Conservation (phyloP, 35 echinoderm and acorn worm genomes). For the Acanthaster planci region DNA sequence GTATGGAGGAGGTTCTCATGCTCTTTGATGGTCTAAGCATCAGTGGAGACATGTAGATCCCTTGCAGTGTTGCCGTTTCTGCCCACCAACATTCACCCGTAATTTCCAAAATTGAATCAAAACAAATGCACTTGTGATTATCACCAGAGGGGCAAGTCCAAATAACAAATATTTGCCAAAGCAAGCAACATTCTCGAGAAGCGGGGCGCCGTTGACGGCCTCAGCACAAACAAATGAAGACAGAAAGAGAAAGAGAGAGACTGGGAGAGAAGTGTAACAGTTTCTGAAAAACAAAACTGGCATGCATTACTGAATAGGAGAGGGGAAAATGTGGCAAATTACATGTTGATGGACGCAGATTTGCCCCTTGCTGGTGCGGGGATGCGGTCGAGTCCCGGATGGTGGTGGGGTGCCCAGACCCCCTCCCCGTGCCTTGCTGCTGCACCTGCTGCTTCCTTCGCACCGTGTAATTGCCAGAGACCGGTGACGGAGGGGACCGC, state of each 20-base stretch:
- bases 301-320: background rate
- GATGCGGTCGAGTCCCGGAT: background rate
- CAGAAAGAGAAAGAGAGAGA: background rate
- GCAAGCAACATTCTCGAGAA: conserved; percentile 2
- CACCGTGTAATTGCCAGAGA: conserved; percentile 8
- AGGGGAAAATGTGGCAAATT: conserved; percentile 11
- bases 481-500: background rate
- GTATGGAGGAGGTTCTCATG: no score
- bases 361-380: conserved; percentile 23
- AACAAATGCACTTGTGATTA: conserved; percentile 5
- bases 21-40: no score
- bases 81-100: background rate
- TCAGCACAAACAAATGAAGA: no score
- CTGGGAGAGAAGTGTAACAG: conserved; percentile 29
- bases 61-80: no score
- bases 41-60: no score
- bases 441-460: conserved; percentile 13
- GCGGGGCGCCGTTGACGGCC: background rate
- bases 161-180: conserved; percentile 30
- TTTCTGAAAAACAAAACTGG: conserved; percentile 4
- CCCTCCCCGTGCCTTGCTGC: background rate
- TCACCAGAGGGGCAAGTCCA: background rate
- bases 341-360: background rate
- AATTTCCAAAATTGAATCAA: conserved; percentile 22
- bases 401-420: background rate